A percentile compares a stretch with the other conserved stretches of the same genome.
phyloP scores from a whole-genome alignment of 2,797 vertebrate genomes.

The Pangasius macronema region DNA sequence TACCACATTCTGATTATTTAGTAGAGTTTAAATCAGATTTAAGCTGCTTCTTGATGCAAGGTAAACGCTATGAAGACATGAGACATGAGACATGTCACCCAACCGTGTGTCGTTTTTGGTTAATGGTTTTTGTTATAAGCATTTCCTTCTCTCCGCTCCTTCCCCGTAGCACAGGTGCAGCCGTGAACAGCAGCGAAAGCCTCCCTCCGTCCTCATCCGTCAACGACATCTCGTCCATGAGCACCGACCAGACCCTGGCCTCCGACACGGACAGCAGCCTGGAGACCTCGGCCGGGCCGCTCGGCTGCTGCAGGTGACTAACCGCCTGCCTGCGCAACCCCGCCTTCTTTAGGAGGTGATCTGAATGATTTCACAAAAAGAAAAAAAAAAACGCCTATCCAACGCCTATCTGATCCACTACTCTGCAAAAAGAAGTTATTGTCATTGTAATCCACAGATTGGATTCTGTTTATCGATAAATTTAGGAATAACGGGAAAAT shows the following conservation, averaged over 20 bases:
- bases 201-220: slow-evolving; percentile 98
- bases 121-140: slow-evolving; percentile 81
- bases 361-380: slow-evolving; percentile 37
- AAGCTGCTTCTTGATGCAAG: background rate
- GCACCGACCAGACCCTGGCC: slow-evolving; percentile 99
- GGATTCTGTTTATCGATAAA: slow-evolving; percentile 3
- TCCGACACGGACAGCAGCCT: slow-evolving; percentile 99
- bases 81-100: background rate
- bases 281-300: slow-evolving; percentile 97
- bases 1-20: background rate
- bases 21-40: background rate
- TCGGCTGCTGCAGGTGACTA: slow-evolving; percentile 99
- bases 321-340: slow-evolving; percentile 99
- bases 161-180: slow-evolving; percentile 99
- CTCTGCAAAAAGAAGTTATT: slow-evolving; percentile 1
- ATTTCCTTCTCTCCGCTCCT: slow-evolving; percentile 81
- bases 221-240: slow-evolving; percentile 99
- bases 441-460: background rate
- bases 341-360: slow-evolving; percentile 98
- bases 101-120: no score
- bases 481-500: slow-evolving; percentile 58
- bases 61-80: background rate
- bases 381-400: slow-evolving; percentile 22
- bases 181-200: slow-evolving; percentile 99
- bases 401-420: slow-evolving; percentile 22